Evolutionary conservation across 2,797 vertebrate genomes (phyloP).

Genomic region (Coreius guichenoti): DNA sequence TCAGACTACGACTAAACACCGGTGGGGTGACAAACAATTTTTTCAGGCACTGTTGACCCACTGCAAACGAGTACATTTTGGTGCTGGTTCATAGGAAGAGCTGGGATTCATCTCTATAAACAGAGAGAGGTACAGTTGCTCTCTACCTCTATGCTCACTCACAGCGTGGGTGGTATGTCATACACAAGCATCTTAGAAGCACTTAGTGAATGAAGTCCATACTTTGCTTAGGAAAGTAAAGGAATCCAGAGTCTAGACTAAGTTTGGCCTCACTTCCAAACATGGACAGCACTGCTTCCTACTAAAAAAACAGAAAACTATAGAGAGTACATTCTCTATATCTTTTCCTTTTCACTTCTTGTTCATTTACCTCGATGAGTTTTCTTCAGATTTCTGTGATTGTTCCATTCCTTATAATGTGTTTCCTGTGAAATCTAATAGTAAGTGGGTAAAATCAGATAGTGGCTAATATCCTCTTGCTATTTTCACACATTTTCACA

Average conservation of each 20-base stretch:
- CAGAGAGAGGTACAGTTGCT: not conserved
- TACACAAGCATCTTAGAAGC: conserved; percentile 12
- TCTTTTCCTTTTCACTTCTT: conserved; percentile 35
- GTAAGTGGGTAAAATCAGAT: conserved; percentile 36
- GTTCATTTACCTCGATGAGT: not conserved
- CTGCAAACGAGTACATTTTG: conserved; percentile 26
- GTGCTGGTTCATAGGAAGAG: conserved; percentile 11
- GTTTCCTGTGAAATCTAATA: not conserved
- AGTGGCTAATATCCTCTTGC: conserved; percentile 64
- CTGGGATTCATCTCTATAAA: conserved; percentile 9
- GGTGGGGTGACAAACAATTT: conserved; percentile 40
- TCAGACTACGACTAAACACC: not conserved
- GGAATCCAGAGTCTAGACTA: conserved; percentile 37
- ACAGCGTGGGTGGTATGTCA: conserved; percentile 26
- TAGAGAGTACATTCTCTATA: not conserved
- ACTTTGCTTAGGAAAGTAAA: conserved; percentile 18
- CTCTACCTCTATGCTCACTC: not conserved
- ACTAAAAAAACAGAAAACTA: not conserved
- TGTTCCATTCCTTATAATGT: not conserved
- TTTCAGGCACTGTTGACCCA: conserved; percentile 31
- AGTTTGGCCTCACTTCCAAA: conserved; percentile 33
- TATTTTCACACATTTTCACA: conserved; percentile 44
- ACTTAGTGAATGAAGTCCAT: conserved; percentile 21
- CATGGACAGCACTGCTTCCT: not conserved
- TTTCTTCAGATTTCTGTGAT: not conserved